These are phyloP conservation scores for Camponotus pennsylvanicus DNA, from an alignment of 1,140 invertebrate genomes.

Conservation along the genomic window DNA sequence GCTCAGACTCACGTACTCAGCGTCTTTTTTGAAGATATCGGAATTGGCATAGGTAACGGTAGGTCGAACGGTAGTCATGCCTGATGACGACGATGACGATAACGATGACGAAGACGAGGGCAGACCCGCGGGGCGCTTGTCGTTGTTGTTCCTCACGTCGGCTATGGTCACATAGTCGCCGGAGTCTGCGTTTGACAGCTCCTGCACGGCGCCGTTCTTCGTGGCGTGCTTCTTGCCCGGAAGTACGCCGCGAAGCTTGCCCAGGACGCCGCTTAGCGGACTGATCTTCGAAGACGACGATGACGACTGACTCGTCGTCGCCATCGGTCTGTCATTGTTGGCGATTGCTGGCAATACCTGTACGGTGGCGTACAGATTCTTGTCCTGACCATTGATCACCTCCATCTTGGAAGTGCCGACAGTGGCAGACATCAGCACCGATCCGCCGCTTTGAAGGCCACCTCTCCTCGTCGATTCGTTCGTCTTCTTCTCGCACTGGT, in stretches of 20 bases:
- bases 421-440: conserved; percentile 82
- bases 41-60: conserved; percentile 81
- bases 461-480: conserved; percentile 62
- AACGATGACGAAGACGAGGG: conserved; percentile 83
- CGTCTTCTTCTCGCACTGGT: conserved; percentile 75
- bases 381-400: conserved; percentile 86
- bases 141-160: conserved; percentile 92
- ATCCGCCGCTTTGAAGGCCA: conserved; percentile 69
- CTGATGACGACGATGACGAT: conserved; percentile 54
- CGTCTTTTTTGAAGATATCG: conserved; percentile 86
- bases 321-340: conserved; percentile 36
- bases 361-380: conserved; percentile 87
- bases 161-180: conserved; percentile 95
- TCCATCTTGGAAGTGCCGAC: conserved; percentile 86
- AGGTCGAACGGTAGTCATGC: conserved; percentile 54
- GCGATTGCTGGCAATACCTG: conserved; percentile 75
- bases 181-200: conserved; percentile 87
- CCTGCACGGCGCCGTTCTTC: conserved; percentile 75
- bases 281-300: conserved; percentile 70
- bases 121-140: conserved; percentile 84
- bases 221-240: conserved; percentile 85
- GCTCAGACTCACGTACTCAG: conserved; percentile 93
- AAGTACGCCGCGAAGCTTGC: conserved; percentile 84
- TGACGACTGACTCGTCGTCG: conserved; percentile 12
- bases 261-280: conserved; percentile 83